phyloP scores from a whole-genome alignment of 2,113 vertebrate species.

The Uropsilus gracilis region DNA sequence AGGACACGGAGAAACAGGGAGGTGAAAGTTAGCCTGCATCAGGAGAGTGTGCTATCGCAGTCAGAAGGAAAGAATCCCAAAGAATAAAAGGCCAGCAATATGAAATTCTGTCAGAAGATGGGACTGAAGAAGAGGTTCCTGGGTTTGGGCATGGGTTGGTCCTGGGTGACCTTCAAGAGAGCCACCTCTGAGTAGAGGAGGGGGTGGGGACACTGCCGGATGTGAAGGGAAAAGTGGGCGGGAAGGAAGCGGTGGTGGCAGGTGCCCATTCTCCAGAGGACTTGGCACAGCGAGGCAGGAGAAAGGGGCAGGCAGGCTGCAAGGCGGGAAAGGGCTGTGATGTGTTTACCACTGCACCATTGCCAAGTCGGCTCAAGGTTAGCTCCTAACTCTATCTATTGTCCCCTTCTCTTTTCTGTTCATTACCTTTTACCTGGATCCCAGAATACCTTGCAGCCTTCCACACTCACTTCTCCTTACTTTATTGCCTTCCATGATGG shows the following conservation, averaged over 20 bases:
- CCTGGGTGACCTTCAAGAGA: conserved; percentile 65
- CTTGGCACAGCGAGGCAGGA: not conserved
- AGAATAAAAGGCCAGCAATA: not conserved
- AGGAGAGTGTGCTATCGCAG: not conserved
- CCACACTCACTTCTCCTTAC: not conserved
- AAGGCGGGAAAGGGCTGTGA: not conserved
- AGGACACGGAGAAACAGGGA: not conserved
- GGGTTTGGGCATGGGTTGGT: not conserved
- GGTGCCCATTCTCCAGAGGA: conserved; percentile 32
- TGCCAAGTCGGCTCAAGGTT: not conserved
- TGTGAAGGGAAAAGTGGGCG: conserved; percentile 48
- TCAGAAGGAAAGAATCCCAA: not conserved
- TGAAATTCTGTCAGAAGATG: not conserved
- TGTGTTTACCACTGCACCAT: not conserved
- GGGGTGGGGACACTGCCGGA: conserved; percentile 39
- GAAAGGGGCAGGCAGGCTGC: not conserved
- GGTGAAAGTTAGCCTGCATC: not conserved
- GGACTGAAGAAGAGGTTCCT: not conserved
- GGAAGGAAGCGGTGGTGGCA: conserved; percentile 61
- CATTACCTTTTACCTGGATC: not conserved
- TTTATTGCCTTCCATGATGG: not conserved
- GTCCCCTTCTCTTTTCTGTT: not conserved
- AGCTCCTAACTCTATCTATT: not conserved
- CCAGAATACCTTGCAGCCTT: not conserved
- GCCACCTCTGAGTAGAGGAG: conserved; percentile 33